Base-by-base conservation (phyloP, 1,140 invertebrate genomes). In the Sycophila sp. region DNA sequence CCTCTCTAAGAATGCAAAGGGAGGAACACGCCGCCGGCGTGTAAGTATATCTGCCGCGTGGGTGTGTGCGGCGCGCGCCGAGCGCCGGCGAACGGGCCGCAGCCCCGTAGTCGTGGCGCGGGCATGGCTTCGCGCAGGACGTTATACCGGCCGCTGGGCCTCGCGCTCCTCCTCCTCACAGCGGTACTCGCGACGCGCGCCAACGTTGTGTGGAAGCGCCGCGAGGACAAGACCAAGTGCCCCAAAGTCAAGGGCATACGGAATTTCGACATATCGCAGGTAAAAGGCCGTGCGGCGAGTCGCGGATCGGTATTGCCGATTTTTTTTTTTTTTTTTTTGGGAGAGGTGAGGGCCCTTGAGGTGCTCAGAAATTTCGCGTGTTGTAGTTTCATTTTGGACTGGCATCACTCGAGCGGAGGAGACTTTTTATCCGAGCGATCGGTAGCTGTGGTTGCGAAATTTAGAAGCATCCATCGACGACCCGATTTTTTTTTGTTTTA, bases 181-280 rank as follows among this genome's bases (percentile, higher is more conserved):
- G 51, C 74, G 11, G 55, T n/a, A n/a, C n/a, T 75, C 55, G 51
- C 51, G 51, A 28, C n/a, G 24, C 6, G 42, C 28, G 66, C 42
- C 36, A 71, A 42, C 15, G 42, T 64, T 17, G 55, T 64, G 30
- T 82, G 80, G 80, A 87, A 86, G 69, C 77, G 77, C 45, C 80
- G 81, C 26, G 88, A 89, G 59, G 89, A 89, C 77, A 89, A 89
- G 77, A 88, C 85, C 7, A 89, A 89, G 72, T 90, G 89, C 76
- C 89, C 89, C 0, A 85, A 85, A 78, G 87, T 88, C 36, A 87
- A 82, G 75, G 86, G 78, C 42, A 84, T 87, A 28, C 72, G 83
- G 32, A 86, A 87, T 75, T 87, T 87, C 71, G 84, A 88, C 71
- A 81, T 87, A 32, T 75, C 85, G 4, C 78, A 85, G 80, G 87